Percentiles rank a stretch among this genome's conserved stretches.
Conservation (phyloP, 1,140 invertebrate genomes). For the Trissolcus basalis region DNA sequence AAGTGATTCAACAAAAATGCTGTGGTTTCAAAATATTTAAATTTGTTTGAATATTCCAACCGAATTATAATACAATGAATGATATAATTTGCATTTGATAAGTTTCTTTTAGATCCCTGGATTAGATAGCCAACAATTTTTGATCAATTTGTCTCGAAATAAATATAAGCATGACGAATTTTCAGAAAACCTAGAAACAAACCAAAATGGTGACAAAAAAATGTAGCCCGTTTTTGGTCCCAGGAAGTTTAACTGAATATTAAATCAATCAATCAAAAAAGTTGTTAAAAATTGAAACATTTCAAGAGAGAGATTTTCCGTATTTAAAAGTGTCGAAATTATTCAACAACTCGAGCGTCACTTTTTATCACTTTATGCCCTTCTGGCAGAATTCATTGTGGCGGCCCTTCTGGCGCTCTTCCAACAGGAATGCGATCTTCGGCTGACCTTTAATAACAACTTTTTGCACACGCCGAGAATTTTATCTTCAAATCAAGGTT, state of each 20-base stretch:
- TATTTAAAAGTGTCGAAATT: no score
- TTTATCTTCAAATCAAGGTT: conserved; percentile 16
- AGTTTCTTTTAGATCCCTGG: background rate
- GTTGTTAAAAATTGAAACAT: no score
- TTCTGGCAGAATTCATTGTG: background rate
- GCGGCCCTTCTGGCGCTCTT: conserved; percentile 24
- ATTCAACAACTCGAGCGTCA: background rate
- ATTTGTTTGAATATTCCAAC: background rate
- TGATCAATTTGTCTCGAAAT: background rate
- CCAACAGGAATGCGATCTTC: conserved; percentile 24
- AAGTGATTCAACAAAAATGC: no score
- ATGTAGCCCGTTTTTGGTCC: no score
- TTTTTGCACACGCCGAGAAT: conserved; percentile 18
- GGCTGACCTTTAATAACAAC: conserved; percentile 15
- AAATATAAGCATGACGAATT: no score
- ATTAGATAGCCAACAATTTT: conserved; percentile 4
- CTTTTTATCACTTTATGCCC: background rate
- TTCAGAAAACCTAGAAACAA: no score
- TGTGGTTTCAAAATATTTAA: no score
- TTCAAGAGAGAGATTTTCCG: no score
- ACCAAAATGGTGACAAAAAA: no score
- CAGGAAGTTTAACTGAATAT: no score
- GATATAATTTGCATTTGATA: background rate
- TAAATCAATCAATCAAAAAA: no score
- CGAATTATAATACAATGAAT: background rate